Evolutionary conservation across 2,888 invertebrate genomes (phyloP), one percentile per base, ranked within the genome.

Genomic region (Cheilosia variabilis): DNA sequence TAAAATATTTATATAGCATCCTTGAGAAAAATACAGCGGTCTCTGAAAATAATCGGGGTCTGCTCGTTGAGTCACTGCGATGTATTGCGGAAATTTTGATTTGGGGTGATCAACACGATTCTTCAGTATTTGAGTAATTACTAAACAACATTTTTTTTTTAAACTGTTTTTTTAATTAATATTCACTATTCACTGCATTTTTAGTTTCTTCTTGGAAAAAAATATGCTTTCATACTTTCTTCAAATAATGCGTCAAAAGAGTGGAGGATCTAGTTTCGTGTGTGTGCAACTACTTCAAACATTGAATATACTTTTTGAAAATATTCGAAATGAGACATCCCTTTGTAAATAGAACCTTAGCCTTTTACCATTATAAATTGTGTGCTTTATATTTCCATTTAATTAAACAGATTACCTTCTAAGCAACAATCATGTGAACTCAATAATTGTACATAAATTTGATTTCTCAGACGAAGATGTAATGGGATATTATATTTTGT

Each of bases 71-170:
- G 93, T 98, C 98, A 1, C 93, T 99, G 78, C 94, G 99, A 87
- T 97, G 98, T 72, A 99, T 99, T 90, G 98, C 99, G 5, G 99
- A 99, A 93, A 99, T 99, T 90, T 93, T 99, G 45, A 99, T 99
- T 91, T 99, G 99, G 99, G 99, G 99, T 57, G 99, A 99, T 93
- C 99, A 99, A 93, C 99, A 99, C 94, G 99, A 99, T 93, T 98
- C 98, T 90, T 97, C 98, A 72, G 99, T 99, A 37, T 99, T 99
- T 93, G 99, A 99, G 99, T 99, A 94, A 95, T 96, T 81, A 37
- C 17, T 2, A 17, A 22, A 6, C 2, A 58, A 7, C 6, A 6
- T 19, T 0, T 34, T 45, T 52, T 34, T 6, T 45, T 6, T 9
- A 58, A 6, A 10, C 55, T 27, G 24, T 52, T 31, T 45, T 24